Evolutionary conservation across 2,888 invertebrate genomes (phyloP).

Genomic region (Poecilus cupreus): DNA sequence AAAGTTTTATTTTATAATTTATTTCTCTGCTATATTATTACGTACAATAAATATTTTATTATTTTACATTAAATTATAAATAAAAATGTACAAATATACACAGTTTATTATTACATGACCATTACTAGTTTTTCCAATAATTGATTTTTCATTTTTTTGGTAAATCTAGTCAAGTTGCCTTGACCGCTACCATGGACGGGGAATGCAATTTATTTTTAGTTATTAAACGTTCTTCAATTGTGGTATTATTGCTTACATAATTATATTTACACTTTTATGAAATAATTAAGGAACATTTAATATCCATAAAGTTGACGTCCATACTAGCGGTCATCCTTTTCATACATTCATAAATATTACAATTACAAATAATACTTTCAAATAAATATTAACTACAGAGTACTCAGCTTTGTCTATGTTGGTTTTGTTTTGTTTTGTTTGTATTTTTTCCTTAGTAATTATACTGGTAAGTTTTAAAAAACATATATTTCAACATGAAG

Average conservation of each 20-base stretch:
- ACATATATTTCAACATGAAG: not conserved
- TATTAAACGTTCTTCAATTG: no score
- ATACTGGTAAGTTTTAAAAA: not conserved
- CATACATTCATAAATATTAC: no score
- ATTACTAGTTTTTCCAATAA: not conserved
- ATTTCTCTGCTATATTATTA: slow-evolving; percentile 55
- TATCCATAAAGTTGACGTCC: no score
- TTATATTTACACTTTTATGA: no score
- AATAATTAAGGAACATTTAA: no score
- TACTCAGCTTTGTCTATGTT: not conserved
- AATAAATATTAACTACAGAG: no score
- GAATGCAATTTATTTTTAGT: no score
- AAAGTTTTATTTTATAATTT: slow-evolving; percentile 54
- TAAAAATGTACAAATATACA: slow-evolving; percentile 57
- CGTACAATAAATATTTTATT: slow-evolving; percentile 59
- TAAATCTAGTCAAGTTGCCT: no score
- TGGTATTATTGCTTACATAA: no score
- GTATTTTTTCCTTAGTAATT: not conserved
- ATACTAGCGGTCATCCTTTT: no score
- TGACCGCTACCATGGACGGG: no score
- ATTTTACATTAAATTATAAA: slow-evolving; percentile 58
- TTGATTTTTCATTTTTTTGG: not conserved
- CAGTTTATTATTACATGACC: slow-evolving; percentile 36
- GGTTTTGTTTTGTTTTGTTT: not conserved
- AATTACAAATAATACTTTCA: no score